phyloP scores from a whole-genome alignment of 2,797 vertebrate species.

The Philypnodon macrostomus region DNA sequence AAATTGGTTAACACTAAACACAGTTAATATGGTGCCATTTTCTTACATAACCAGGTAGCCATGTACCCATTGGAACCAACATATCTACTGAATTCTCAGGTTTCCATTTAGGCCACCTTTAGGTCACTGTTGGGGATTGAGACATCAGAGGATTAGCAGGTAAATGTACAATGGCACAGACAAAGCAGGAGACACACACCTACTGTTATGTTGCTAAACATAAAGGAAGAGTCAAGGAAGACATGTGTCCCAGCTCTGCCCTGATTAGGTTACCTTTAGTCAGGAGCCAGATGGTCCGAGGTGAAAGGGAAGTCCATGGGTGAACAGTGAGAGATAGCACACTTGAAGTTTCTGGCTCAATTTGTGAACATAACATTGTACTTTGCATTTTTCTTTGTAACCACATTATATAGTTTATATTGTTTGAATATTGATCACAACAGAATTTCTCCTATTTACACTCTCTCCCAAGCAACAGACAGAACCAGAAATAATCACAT shows the following conservation, averaged over 20 bases:
- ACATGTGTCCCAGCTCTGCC: conserved; percentile 29
- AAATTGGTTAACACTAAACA: conserved; percentile 63
- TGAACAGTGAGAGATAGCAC: neutral
- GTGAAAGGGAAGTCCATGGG: conserved; percentile 2
- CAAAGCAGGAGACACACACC: conserved; percentile 34
- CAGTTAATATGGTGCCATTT: too few species aligned
- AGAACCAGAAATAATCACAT: too few species aligned
- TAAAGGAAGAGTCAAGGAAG: conserved; percentile 20
- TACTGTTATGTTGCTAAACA: conserved; percentile 45
- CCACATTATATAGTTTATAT: too few species aligned
- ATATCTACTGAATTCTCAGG: conserved; percentile 35
- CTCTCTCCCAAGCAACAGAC: too few species aligned
- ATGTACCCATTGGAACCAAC: conserved; percentile 39
- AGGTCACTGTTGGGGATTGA: conserved; percentile 32
- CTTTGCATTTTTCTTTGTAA: too few species aligned
- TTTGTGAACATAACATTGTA: too few species aligned
- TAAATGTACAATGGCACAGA: conserved; percentile 38
- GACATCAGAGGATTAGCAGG: conserved; percentile 48
- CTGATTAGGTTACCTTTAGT: conserved; percentile 32
- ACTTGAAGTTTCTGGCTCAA: too few species aligned
- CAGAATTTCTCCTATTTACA: too few species aligned
- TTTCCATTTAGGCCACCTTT: conserved; percentile 42
- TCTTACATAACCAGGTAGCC: too few species aligned
- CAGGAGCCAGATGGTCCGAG: conserved; percentile 35
- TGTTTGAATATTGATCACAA: too few species aligned